Base-by-base conservation (phyloP, 2,888 invertebrate genomes). In the Cinara cedri region DNA sequence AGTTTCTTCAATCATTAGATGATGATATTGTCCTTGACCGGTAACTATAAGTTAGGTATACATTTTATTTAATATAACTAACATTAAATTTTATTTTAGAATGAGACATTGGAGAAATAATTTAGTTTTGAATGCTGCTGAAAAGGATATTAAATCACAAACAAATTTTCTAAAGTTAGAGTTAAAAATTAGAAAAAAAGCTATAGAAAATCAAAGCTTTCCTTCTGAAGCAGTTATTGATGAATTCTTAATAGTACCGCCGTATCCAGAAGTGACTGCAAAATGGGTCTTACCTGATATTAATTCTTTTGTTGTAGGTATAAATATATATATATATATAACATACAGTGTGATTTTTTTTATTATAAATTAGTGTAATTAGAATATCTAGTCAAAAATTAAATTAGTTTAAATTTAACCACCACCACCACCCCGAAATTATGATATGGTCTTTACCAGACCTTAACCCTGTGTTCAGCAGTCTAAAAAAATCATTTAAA, bases 171-270 rank as follows among this genome's bases (percentile, higher is more conserved):
- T 81, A 86, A 85, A 89, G 91, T 54, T 84, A 62, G 94, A 94
- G 86, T 84, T 93, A 74, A 86, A 87, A 13, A 87, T 94, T 55
- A 88, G 93, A 14, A 89, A 87, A 70, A 91, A 92, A 84, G 92
- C 93, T 0, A 84, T 94, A 44, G 84, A 87, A 1, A 88, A 90
- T 81, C 85, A 87, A 1, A 85, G 87, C 72, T 94, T 94, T 86
- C 94, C 94, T 6, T 90, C 90, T 82, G 90, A 92, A 83, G 89
- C 90, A 83, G 87, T 94, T 42, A 91, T 94, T 85, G 88, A 90
- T 71, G 94, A 94, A 86, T 94, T 91, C 86, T 86, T 92, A 65
- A 85, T 87, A 21, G 57, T 9, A 44, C 60, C 70, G 0, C 19
- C 49, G 3, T 78, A 34, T 51, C 60, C 68, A 21, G 51, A 78